Base-by-base conservation (phyloP, 2,113 vertebrate species). In the Lophotis ruficrista region DNA sequence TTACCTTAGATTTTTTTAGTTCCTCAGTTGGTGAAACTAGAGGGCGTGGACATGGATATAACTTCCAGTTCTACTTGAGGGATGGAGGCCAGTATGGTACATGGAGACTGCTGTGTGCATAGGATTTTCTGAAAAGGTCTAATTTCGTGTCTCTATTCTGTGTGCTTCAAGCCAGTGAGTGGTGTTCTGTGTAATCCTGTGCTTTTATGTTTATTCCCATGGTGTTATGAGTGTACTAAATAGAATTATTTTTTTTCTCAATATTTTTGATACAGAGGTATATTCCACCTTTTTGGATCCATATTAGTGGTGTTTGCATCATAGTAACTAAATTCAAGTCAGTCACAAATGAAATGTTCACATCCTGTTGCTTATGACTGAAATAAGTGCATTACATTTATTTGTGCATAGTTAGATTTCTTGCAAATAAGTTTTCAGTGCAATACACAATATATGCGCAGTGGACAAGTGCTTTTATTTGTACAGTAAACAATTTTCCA, bases 401-500 rank as follows among this genome's bases (percentile, higher is more conserved):
- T 87, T 35, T 95, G 53, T 38, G 69, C 66, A 76, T 77, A 56
- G 89, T 76, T 50, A 91, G 20, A 27, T 50, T 71, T 93, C 48
- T 78, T 89, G 48, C 27, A 62, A 81, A 35, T 48, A 78, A 30
- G 11, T 88, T 84, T 84, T 89, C 57, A 64, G 51, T 71, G 90
- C 96, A 89, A 89, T 95, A 95, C n/a, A 84, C 77, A 97, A 87
- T 91, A 64, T 95, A 66, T 91, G 92, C 37, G 53, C 86, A 96
- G 78, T 97, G 89, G 97, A 93, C 80, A 97, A 97, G 93, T 91
- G 71, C 89, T 96, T 97, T 97, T 97, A 96, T 98, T 97, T 97
- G 62, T 96, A 92, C 61, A 95, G 65, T 94, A 96, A 97, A 97
- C 84, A 87, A 86, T 93, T 97, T 93, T 97, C 96, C 87, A 96